phyloP scores from a whole-genome alignment of 2,113 vertebrate genomes.

The Heterocephalus glaber region DNA sequence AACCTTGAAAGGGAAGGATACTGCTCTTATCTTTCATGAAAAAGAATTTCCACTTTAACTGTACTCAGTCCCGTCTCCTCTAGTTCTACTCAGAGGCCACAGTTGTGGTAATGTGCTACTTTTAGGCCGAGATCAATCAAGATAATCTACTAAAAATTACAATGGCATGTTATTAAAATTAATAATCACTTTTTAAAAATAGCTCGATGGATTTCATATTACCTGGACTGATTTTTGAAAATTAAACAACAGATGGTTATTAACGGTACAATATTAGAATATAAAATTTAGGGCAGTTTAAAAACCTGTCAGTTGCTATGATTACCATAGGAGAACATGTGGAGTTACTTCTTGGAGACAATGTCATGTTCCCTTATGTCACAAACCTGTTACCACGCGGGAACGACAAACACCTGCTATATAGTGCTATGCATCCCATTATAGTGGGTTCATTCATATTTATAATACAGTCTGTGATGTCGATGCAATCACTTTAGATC shows the following conservation, averaged over 20 bases:
- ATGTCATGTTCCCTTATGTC: slow-evolving; percentile 77
- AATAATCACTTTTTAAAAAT: slow-evolving; percentile 71
- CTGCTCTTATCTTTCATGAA: slow-evolving; percentile 34
- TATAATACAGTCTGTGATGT: slow-evolving; percentile 86
- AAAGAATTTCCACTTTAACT: slow-evolving; percentile 64
- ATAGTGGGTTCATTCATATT: slow-evolving; percentile 86
- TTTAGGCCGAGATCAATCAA: slow-evolving; percentile 66
- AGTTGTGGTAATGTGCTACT: slow-evolving; percentile 53
- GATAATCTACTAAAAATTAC: slow-evolving; percentile 59
- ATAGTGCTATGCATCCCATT: slow-evolving; percentile 77
- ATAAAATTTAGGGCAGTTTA: slow-evolving; percentile 67
- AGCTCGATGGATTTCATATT: slow-evolving; percentile 42
- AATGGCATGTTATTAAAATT: slow-evolving; percentile 62
- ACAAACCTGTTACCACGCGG: slow-evolving; percentile 76
- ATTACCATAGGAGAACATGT: slow-evolving; percentile 73
- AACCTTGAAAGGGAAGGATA: slow-evolving; percentile 30
- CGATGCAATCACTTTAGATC: slow-evolving; percentile 84
- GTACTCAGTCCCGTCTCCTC: slow-evolving; percentile 8
- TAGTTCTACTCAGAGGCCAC: neutral
- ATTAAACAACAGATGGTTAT: slow-evolving; percentile 76
- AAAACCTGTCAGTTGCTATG: slow-evolving; percentile 70
- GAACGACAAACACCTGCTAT: slow-evolving; percentile 71
- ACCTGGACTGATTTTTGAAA: slow-evolving; percentile 72
- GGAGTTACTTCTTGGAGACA: slow-evolving; percentile 76
- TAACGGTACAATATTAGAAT: slow-evolving; percentile 68